Evolutionary conservation across 2,888 invertebrate genomes (phyloP), one percentile per base, ranked within the genome.

Genomic region (Acanthosepion pharaonis): DNA sequence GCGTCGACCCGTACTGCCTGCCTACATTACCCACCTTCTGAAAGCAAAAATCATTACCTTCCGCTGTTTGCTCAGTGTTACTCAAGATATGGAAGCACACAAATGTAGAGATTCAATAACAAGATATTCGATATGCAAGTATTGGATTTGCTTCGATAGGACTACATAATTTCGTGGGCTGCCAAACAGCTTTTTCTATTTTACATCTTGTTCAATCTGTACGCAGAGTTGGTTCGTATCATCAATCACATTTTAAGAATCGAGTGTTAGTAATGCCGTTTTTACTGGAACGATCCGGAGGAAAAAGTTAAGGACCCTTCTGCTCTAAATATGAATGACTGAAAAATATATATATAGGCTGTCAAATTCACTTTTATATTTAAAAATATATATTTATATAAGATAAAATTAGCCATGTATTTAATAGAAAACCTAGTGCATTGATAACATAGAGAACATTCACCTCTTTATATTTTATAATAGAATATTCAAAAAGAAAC

Each of bases 71-170:
- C n/a, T 78, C 78, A 78, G 18, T 78, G n/a, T 78, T 78, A n/a
- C n/a, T 78, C 78, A 78, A 78, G 78, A 78, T 78, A 78, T 78
- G 78, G 78, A 78, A 78, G 78, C n/a, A 78, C n/a, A 78, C n/a
- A 78, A 78, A 78, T 78, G 78, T 33, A 33, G n/a, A 78, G 78
- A n/a, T 78, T 78, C 78, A 78, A 78, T 78, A 78, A 78, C 78
- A 78, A n/a, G 78, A 78, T 78, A 78, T 78, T 78, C 78, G 78
- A 78, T 78, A 78, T 78, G 78, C 78, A 18, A 78, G 78, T 78
- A 78, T 78, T 78, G n/a, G 33, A n/a, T 78, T 78, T 78, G 78
- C 78, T n/a, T n/a, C 15, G 78, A n/a, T 78, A 78, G n/a, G 78
- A 33, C 78, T 78, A 78, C 78, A 78, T 78, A 59, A 59, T 59